Conservation (phyloP, 2,888 invertebrate genomes). For the Acleris holmiana region DNA sequence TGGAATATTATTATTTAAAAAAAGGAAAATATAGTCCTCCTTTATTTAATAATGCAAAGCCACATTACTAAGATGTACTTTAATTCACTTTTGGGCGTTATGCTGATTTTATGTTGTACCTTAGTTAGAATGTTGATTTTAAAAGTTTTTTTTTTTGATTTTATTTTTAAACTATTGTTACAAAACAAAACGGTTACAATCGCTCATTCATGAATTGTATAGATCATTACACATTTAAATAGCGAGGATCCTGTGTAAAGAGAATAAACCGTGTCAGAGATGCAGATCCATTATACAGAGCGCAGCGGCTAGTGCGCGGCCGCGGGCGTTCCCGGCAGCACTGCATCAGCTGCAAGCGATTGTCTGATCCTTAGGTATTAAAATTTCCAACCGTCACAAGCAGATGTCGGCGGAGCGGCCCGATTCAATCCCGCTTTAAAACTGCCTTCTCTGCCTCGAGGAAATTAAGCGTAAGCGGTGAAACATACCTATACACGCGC, state of each 20-base stretch:
- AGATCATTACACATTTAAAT: not conserved
- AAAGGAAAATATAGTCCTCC: no score
- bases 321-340: slow-evolving; percentile 34
- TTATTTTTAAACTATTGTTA: no score
- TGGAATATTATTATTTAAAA: no score
- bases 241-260: not conserved
- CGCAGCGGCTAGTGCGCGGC: not conserved
- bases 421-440: slow-evolving; percentile 60
- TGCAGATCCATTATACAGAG: slow-evolving; percentile 2
- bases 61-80: no score
- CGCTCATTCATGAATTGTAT: not conserved
- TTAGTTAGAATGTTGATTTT: no score
- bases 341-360: slow-evolving; percentile 49
- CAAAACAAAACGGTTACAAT: not conserved
- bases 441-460: slow-evolving; percentile 53
- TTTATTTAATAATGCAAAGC: no score
- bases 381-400: slow-evolving; percentile 59
- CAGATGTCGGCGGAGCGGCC: slow-evolving; percentile 58
- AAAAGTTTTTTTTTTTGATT: no score
- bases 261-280: slow-evolving; percentile 6
- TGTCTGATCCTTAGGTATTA: slow-evolving; percentile 56
- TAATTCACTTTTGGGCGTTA: no score
- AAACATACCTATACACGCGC: slow-evolving; percentile 42
- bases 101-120: no score
- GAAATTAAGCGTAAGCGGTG: slow-evolving; percentile 56